Percentiles rank a stretch among this genome's conserved stretches.
Conservation (phyloP, 2,888 invertebrate genomes). For the Theristus sp. region DNA sequence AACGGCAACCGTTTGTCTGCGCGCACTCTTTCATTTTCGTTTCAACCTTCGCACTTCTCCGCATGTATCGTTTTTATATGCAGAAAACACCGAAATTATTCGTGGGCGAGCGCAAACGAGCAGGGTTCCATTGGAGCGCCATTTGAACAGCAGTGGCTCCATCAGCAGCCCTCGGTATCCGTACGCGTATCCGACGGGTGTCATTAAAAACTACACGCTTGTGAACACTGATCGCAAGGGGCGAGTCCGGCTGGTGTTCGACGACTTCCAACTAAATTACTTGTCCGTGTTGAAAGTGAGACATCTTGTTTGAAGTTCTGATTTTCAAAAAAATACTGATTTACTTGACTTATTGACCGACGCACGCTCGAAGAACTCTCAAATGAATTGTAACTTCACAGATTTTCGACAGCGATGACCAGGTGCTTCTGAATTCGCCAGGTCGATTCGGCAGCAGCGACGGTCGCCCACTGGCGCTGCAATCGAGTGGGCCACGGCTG, state of each 20-base stretch:
- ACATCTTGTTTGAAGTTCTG: neutral
- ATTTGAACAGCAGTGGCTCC: too few relatives aligned
- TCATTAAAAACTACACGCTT: constrained; percentile 14
- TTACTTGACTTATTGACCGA: too few relatives aligned
- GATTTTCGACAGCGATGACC: constrained; percentile 10
- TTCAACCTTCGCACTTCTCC: too few relatives aligned
- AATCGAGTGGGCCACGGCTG: constrained; percentile 11
- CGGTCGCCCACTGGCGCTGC: constrained; percentile 12
- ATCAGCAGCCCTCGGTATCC: constrained; percentile 15
- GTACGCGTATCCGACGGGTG: constrained; percentile 12
- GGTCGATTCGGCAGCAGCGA: constrained; percentile 6
- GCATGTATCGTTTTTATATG: neutral
- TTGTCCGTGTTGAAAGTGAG: constrained; percentile 10
- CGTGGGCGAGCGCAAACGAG: constrained; percentile 5
- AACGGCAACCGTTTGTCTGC: too few relatives aligned
- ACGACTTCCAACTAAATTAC: constrained; percentile 15
- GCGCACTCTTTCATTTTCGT: too few relatives aligned
- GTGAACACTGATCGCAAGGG: constrained; percentile 12
- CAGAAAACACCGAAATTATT: constrained; percentile 10
- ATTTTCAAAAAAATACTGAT: too few relatives aligned
- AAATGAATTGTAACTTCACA: neutral
- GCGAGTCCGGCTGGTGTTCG: constrained; percentile 13
- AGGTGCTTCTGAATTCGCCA: neutral
- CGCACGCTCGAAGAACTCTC: too few relatives aligned
- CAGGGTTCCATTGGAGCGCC: too few relatives aligned